These are phyloP conservation scores for Aleiodes alternator DNA, from an alignment of 2,888 invertebrate genomes.

Conservation along the genomic window DNA sequence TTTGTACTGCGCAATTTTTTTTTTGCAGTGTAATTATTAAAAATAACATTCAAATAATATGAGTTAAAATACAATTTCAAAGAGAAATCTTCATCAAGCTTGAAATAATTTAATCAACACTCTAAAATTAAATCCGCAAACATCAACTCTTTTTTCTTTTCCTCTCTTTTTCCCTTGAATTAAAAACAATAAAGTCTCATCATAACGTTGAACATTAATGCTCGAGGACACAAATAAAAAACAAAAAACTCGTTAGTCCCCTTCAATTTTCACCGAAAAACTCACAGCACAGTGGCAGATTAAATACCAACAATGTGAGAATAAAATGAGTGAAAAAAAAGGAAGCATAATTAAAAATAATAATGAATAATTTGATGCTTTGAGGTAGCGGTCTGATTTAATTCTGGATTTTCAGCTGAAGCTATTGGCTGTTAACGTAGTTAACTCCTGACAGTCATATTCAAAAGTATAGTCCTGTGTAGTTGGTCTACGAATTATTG, in stretches of 20 bases:
- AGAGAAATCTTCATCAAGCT: conserved; percentile 33
- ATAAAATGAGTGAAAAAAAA: neutral
- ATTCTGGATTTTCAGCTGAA: too few species aligned
- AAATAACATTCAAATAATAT: too few species aligned
- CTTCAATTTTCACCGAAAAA: neutral
- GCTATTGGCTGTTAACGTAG: neutral
- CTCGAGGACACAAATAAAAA: neutral
- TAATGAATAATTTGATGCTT: neutral
- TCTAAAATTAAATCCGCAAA: neutral
- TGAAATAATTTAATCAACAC: conserved; percentile 21
- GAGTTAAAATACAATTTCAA: conserved; percentile 28
- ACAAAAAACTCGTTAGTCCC: neutral
- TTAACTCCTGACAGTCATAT: too few species aligned
- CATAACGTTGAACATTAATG: neutral
- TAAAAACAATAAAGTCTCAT: too few species aligned
- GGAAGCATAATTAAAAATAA: neutral
- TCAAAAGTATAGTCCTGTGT: too few species aligned
- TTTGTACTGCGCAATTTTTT: too few species aligned
- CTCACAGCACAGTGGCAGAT: neutral
- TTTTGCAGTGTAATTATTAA: too few species aligned
- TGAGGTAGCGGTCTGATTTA: neutral
- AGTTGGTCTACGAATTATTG: too few species aligned
- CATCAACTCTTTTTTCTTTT: neutral
- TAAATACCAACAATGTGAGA: neutral
- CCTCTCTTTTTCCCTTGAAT: too few species aligned